Percentiles rank a stretch among this genome's conserved stretches.
Evolutionary conservation across 2,797 vertebrate species (phyloP).

Genomic region (Microcaecilia unicolor): DNA sequence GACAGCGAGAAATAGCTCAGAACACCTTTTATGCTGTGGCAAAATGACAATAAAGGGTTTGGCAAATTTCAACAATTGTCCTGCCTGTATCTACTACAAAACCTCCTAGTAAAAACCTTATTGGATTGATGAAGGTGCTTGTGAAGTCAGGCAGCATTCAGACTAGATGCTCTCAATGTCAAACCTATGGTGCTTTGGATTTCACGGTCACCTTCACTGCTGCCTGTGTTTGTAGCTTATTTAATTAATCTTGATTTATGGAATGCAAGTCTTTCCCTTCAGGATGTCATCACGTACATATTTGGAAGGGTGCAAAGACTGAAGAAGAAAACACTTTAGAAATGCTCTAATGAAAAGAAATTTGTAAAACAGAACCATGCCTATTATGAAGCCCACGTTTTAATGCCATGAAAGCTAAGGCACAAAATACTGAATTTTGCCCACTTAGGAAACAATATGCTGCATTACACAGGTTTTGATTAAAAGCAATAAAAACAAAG

Average conservation of each 20-base stretch:
- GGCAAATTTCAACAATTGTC: not conserved
- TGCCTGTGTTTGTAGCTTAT: conserved; percentile 1
- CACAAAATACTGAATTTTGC: no score
- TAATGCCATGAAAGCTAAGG: not conserved
- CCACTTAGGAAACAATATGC: no score
- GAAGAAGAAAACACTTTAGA: not conserved
- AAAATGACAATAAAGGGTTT: not conserved
- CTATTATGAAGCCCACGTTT: not conserved
- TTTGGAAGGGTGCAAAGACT: no score
- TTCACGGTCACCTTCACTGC: not conserved
- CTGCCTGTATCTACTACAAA: not conserved
- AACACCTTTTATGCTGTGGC: no score
- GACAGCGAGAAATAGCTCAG: no score
- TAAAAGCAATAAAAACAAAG: no score
- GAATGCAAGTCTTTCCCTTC: not conserved
- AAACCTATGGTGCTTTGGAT: conserved; percentile 7
- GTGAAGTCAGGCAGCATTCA: not conserved
- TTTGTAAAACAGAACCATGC: not conserved
- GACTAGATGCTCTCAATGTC: conserved; percentile 16
- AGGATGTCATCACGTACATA: not conserved
- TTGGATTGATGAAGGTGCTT: not conserved
- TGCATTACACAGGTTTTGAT: no score
- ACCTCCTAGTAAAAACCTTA: not conserved
- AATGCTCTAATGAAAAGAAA: not conserved
- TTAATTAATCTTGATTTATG: conserved; percentile 23